phyloP scores from a whole-genome alignment of 2,888 invertebrate species.

The Drosophila stalkeri region DNA sequence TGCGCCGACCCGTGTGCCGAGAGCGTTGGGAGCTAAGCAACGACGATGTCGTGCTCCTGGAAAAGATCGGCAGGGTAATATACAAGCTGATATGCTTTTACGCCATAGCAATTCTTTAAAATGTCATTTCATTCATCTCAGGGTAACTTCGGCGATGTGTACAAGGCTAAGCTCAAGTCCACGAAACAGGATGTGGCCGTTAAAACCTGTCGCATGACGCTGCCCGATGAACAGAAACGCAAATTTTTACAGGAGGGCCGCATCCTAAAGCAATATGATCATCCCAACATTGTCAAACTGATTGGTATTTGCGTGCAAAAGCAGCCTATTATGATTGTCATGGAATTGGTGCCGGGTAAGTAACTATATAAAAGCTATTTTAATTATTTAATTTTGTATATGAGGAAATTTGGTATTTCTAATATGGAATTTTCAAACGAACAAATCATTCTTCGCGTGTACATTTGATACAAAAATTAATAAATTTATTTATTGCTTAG shows the following conservation, averaged over 20 bases:
- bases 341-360: conserved; percentile 93
- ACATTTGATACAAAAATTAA: too few relatives aligned
- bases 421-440: too few relatives aligned
- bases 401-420: too few relatives aligned
- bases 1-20: conserved; percentile 93
- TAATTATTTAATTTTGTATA: too few relatives aligned
- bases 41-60: conserved; percentile 95
- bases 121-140: conserved; percentile 82
- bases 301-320: conserved; percentile 99
- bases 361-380: too few relatives aligned
- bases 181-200: conserved; percentile 96
- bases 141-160: conserved; percentile 99
- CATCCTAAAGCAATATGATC: conserved; percentile 98
- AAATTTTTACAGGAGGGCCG: conserved; percentile 98
- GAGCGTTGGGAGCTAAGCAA: conserved; percentile 98
- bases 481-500: too few relatives aligned
- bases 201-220: conserved; percentile 96
- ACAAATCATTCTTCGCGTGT: too few relatives aligned
- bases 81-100: background rate
- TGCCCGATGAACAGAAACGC: conserved; percentile 96
- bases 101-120: too few relatives aligned
- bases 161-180: conserved; percentile 94
- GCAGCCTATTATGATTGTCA: conserved; percentile 99
- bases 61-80: conserved; percentile 96
- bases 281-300: conserved; percentile 97